Evolutionary conservation across 2,797 vertebrate species (phyloP), one percentile per base, ranked within the genome.

Genomic region (Australoheros facetus): DNA sequence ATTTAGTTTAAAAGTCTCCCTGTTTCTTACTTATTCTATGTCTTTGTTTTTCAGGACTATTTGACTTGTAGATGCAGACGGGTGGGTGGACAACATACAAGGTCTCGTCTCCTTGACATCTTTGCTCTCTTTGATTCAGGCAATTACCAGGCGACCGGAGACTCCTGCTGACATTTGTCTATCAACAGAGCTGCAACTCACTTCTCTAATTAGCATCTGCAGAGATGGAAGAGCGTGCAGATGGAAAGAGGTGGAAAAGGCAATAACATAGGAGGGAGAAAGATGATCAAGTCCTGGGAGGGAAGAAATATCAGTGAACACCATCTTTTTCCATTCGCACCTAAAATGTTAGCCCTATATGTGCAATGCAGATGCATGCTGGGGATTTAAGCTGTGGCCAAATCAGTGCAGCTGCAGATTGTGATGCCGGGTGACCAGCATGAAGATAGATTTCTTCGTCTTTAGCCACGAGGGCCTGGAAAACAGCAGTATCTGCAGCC

Each of bases 131-230:
- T 92, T 93, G 91, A 94, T 95, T 94, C 91, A 74, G 82, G 86
- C 94, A 95, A 95, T 95, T 95, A 95, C 91, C 89, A 87, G 79
- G 80, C 79, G 56, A 92, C 89, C 85, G 84, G 92, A 94, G 93
- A 93, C 85, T 81, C 77, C 77, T 30, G 91, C 91, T 95, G 95
- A 94, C 94, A 95, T 96, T 95, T 95, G 93, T 95, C 95, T 93
- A 95, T 95, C 94, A 95, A 91, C 90, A 75, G 80, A 88, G 83
- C 83, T 77, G 80, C 88, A 85, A 90, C 90, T 91, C 89, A 90
- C 89, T 92, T 87, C 87, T 90, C 90, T 94, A 95, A 95, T 95
- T 95, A 95, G 92, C 34, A 84, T 94, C 88, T 86, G 86, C 26
- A 14, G 79, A 84, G 71, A 86, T 74, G 76, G 87, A 89, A 75